Evolutionary conservation across 2,113 vertebrate genomes (phyloP).

Genomic region (Geococcyx californianus): DNA sequence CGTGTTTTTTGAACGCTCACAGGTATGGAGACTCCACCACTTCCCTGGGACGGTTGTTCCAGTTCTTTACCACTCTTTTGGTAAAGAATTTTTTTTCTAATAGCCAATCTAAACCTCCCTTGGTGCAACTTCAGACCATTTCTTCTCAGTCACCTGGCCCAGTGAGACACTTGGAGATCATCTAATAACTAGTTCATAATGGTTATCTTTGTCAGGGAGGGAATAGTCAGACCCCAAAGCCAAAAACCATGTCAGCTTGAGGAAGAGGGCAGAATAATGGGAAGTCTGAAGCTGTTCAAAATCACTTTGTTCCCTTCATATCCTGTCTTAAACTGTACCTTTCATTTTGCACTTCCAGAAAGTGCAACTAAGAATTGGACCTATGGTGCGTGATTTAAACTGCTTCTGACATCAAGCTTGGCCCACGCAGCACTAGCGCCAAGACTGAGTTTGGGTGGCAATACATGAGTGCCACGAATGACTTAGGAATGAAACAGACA

Average conservation of each 20-base stretch:
- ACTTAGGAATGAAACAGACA: neutral
- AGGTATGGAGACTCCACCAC: too few species aligned
- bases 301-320: slow-evolving; percentile 24
- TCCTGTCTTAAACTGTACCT: neutral
- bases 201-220: neutral
- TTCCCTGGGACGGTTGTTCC: too few species aligned
- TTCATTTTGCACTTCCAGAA: slow-evolving; percentile 1
- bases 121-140: too few species aligned
- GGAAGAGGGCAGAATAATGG: neutral
- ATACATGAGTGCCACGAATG: neutral
- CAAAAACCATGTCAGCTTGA: neutral
- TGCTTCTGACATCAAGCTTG: slow-evolving; percentile 3
- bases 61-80: too few species aligned
- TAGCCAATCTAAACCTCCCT: too few species aligned
- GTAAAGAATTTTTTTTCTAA: too few species aligned
- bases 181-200: neutral
- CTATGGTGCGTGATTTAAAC: neutral
- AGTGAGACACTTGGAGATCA: neutral
- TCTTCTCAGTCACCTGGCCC: neutral
- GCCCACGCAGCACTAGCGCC: neutral
- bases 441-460: slow-evolving; percentile 4
- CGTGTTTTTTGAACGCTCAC: too few species aligned
- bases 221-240: neutral
- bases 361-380: neutral
- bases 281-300: neutral